Base-by-base conservation (phyloP, 2,113 vertebrate genomes). In the Oreochromis niloticus region DNA sequence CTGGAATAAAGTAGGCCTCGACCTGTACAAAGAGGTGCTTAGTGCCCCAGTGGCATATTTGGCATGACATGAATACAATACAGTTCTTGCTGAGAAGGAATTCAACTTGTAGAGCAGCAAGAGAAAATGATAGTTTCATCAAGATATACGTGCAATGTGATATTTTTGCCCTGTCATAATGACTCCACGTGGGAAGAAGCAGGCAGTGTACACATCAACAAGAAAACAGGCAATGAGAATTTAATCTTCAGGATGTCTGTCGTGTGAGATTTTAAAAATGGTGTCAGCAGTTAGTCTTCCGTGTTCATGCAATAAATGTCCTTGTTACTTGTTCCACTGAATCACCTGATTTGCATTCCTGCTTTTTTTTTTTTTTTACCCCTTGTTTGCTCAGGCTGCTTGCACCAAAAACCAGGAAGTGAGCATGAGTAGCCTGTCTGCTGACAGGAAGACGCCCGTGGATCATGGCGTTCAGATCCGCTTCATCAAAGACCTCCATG, bases 391-490 rank as follows among this genome's bases (percentile, higher is more conserved):
- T 52, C 27, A 78, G 73, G 46, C 85, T 48, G 36, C 61, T 59
- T 1, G 8, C 22, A 71, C 32, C 22, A 11, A 57, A 68, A 48
- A 56, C 89, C 83, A 83, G 85, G 88, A 91, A 87, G 92, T 89
- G 83, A 91, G 57, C 89, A 97, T 97, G 96, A 96, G 91, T 84
- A 84, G 91, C 17, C 85, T 96, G 56, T 96, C 96, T 85, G 89
- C 93, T 0, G 97, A 98, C 90, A 96, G 96, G 92, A 97, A 96
- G 91, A 94, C 82, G 8, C 97, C 95, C 0, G 93, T 99, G 89
- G 98, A 98, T 89, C 97, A 98, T 3, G 98, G 98, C 2, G 98
- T 99, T 68, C 98, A 99, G 94, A 99, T 99, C 90, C 97, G 98
- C 87, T 99, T 99, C 96, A 99, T 99, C 91, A 97, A 97, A 19